Base-by-base conservation (phyloP, 2,888 invertebrate genomes). In the Brachyopa scutellaris region DNA sequence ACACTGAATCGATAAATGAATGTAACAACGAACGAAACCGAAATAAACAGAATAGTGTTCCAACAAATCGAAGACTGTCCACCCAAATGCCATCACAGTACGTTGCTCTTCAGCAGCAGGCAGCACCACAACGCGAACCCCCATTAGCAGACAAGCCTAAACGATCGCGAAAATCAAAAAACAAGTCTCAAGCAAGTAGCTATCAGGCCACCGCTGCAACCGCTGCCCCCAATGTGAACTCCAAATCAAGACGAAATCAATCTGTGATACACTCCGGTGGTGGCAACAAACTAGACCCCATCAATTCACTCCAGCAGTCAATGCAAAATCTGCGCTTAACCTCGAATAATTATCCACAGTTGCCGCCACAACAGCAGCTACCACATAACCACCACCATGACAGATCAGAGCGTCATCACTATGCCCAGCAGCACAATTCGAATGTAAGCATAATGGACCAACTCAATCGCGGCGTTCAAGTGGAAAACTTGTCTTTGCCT, bases 401-500 rank as follows among this genome's bases (percentile, higher is more conserved):
- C 62, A 49, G 79, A 5, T 21, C 53, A 26, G 78, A 77, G 11
- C 72, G 84, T 47, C 45, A 88, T 31, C 55, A 69, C 26, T 66
- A 72, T 53, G 64, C 26, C 11, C 66, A 73, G n/a, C 62, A 83
- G 17, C 72, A 66, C 21, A 23, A 55, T 19, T 40, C 85, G 17
- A 88, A 89, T 84, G 87, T 90, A 47, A 91, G 90, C 85, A 91
- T 91, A 26, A 91, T 91, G 91, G 91, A 91, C 84, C 91, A 91
- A 80, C 84, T 91, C 45, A 91, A 90, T 84, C 88, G 90, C 2
- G 91, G 91, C 1, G 89, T 91, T 0, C 89, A 90, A 90, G 93
- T 94, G 61, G 93, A 94, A 6, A 93, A 94, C 84, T 87, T 95
- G 15, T 92, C 92, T 36, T 89, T 96, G 42, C 96, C 96, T 0